phyloP scores from a whole-genome alignment of 2,888 invertebrate genomes.

The Mythimna lalbum region DNA sequence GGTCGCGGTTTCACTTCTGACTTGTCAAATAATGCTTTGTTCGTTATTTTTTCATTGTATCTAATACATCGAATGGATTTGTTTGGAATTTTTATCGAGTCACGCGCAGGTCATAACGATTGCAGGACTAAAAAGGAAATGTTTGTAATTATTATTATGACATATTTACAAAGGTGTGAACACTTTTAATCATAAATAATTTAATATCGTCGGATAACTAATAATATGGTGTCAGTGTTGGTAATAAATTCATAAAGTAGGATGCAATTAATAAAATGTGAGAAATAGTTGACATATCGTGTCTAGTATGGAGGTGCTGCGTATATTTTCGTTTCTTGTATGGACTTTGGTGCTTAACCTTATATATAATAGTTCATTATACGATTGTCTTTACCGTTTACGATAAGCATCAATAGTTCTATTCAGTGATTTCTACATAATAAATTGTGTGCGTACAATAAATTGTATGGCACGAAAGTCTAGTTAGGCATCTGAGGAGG shows the following conservation, averaged over 20 bases:
- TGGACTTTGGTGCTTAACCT: slow-evolving; percentile 49
- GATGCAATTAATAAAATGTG: slow-evolving; percentile 82
- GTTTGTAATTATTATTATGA: slow-evolving; percentile 64
- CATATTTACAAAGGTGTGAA: slow-evolving; percentile 74
- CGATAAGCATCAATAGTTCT: slow-evolving; percentile 60
- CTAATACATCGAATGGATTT: slow-evolving; percentile 60
- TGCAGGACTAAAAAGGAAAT: slow-evolving; percentile 63
- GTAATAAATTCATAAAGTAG: slow-evolving; percentile 72
- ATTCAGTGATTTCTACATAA: slow-evolving; percentile 61
- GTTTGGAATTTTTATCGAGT: slow-evolving; percentile 78
- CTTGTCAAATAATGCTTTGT: slow-evolving; percentile 79
- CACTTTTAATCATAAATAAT: slow-evolving; percentile 66
- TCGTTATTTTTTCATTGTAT: slow-evolving; percentile 68
- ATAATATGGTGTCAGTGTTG: slow-evolving; percentile 53
- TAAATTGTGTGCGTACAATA: slow-evolving; percentile 63
- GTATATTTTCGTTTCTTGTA: slow-evolving; percentile 69
- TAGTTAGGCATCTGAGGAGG: slow-evolving; percentile 61
- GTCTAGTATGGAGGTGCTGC: slow-evolving; percentile 67
- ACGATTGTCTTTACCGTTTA: slow-evolving; percentile 55
- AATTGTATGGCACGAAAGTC: slow-evolving; percentile 64
- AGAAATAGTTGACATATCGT: slow-evolving; percentile 85
- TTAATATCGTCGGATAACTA: slow-evolving; percentile 49
- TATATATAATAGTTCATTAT: slow-evolving; percentile 49
- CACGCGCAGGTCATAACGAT: slow-evolving; percentile 67
- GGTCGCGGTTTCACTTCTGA: slow-evolving; percentile 79